Base-by-base conservation (phyloP, 2,113 vertebrate genomes). In the Neodontobutis hainanensis region DNA sequence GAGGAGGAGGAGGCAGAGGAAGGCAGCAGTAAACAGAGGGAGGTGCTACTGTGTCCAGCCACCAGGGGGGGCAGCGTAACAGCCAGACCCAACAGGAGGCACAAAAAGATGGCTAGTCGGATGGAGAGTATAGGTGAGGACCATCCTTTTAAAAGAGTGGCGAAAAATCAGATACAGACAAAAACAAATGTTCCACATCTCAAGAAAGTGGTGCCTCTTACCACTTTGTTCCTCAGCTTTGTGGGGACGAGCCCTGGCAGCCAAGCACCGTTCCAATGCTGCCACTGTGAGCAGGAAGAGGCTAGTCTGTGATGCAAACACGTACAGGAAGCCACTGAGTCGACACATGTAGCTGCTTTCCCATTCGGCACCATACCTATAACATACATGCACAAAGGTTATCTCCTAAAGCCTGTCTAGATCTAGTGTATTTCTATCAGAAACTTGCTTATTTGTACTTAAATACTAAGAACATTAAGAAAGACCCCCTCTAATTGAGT, bases 201-300 rank as follows among this genome's bases (percentile, higher is more conserved):
- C n/a, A 53, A 6, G 3, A 8, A 15, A 62, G 59, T 50, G 6
- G 11, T 51, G 5, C n/a, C 38, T 45, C 12, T 71, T 61, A 87
- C 87, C 71, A 0, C 15, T 61, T n/a, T 43, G 58, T 8, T 63
- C 6, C 0, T 48, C 50, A 2, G 47, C 5, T 59, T 73, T 81
- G 66, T 36, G 19, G 4, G 2, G 45, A 16, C n/a, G 27, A 6
- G 51, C 12, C 12, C 65, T 45, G 2, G 62, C 35, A 4, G 73
- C 19, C 9, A 70, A 1, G 15, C 78, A 81, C 19, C 95, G 93
- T 73, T 98, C 95, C n/a, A 97, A 90, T 0, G 94, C 93, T 3
- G 95, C 93, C 19, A 92, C 64, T 0, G 96, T 97, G 36, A 98
- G 92, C 78, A 98, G 89, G 86, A 98, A 97, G 73, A 97, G 88